A percentile compares a stretch with the other conserved stretches of the same genome.
Evolutionary conservation across 2,888 invertebrate genomes (phyloP).

Genomic region (Willowsia nigromaculata): DNA sequence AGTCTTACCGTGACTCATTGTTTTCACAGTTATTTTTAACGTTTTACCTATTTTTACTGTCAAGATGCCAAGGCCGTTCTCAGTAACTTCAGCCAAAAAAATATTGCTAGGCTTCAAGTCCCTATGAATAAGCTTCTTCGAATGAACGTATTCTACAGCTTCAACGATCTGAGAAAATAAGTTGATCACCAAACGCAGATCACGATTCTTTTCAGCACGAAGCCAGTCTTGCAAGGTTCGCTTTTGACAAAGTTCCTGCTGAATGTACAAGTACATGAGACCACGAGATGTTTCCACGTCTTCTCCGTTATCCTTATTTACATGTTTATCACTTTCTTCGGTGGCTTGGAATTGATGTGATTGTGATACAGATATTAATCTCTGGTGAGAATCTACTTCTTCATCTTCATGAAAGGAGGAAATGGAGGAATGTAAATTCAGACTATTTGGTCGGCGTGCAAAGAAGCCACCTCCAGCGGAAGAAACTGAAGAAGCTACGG

Average conservation of each 20-base stretch:
- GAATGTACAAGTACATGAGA: constrained; percentile 89
- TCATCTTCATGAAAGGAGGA: constrained; percentile 61
- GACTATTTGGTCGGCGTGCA: constrained; percentile 72
- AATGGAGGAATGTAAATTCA: constrained; percentile 72
- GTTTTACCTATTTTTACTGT: constrained; percentile 88
- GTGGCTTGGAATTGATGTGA: too few relatives aligned
- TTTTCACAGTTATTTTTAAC: too few relatives aligned
- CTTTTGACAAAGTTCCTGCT: constrained; percentile 96
- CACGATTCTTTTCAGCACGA: constrained; percentile 81
- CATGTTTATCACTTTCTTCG: constrained; percentile 49
- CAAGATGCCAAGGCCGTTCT: constrained; percentile 62
- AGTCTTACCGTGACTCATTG: too few relatives aligned
- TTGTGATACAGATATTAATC: background rate
- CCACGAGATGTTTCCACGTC: constrained; percentile 16
- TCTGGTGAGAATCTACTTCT: background rate
- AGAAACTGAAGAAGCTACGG: constrained; percentile 57
- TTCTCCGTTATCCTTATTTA: constrained; percentile 70
- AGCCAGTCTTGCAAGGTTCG: constrained; percentile 97
- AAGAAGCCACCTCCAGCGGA: constrained; percentile 73
- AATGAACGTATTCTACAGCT: constrained; percentile 97
- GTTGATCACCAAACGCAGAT: constrained; percentile 82
- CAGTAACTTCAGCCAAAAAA: constrained; percentile 75
- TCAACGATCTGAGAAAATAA: constrained; percentile 95
- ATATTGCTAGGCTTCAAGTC: constrained; percentile 89
- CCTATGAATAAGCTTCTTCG: constrained; percentile 94